Evolutionary conservation across 1,140 invertebrate species (phyloP).

Genomic region (Potamilus streckersoni): DNA sequence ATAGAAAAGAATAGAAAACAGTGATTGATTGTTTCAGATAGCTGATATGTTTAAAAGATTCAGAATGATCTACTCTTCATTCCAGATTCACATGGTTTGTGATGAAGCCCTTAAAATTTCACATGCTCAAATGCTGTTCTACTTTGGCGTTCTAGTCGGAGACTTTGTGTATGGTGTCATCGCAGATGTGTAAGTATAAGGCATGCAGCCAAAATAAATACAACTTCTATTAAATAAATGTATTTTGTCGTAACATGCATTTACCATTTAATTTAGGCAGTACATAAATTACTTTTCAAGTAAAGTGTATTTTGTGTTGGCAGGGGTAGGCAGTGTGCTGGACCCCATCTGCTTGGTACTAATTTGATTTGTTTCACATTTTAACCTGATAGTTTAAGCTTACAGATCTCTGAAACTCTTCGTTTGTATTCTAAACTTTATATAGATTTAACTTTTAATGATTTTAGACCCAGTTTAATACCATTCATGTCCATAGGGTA

Average conservation of each 20-base stretch:
- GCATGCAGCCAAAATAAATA: too few relatives aligned
- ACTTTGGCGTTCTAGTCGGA: conserved; percentile 83
- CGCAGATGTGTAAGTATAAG: conserved; percentile 78
- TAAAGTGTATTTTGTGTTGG: neutral
- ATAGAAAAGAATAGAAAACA: neutral
- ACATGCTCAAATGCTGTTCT: conserved; percentile 80
- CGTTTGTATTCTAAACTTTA: too few relatives aligned
- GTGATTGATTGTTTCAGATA: too few relatives aligned
- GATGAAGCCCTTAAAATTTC: conserved; percentile 76
- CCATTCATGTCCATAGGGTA: too few relatives aligned
- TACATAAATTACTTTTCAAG: neutral
- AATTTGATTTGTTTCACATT: neutral
- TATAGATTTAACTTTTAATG: too few relatives aligned
- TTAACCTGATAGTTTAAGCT: neutral
- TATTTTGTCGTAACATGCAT: neutral
- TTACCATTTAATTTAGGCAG: neutral
- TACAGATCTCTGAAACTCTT: too few relatives aligned
- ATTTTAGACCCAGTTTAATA: too few relatives aligned
- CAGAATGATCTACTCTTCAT: neutral
- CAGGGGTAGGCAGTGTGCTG: neutral
- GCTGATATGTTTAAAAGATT: neutral
- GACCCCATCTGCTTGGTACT: too few relatives aligned
- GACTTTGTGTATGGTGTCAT: conserved; percentile 82
- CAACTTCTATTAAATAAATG: neutral
- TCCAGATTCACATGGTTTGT: conserved; percentile 82